Percentiles rank a stretch among this genome's conserved stretches.
These are phyloP conservation scores for Hoplias malabaricus DNA, from an alignment of 2,113 vertebrate genomes.

Conservation along the genomic window DNA sequence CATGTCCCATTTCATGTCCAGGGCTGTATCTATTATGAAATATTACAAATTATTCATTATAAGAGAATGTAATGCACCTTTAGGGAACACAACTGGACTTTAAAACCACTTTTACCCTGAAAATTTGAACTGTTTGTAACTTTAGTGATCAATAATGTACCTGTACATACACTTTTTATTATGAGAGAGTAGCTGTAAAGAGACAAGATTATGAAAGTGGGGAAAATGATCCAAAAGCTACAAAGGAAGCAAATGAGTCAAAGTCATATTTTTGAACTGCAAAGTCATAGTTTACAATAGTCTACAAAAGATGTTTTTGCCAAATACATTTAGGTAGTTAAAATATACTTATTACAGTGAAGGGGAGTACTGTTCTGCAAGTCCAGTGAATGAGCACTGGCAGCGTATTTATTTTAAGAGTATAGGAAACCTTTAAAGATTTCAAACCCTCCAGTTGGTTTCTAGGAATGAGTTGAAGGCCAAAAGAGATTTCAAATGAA, in stretches of 20 bases:
- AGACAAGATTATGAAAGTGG: slow-evolving; percentile 56
- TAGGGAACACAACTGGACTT: no score
- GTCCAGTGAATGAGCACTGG: slow-evolving; percentile 62
- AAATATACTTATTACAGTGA: slow-evolving; percentile 63
- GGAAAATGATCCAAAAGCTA: slow-evolving; percentile 40
- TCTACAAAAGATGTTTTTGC: slow-evolving; percentile 52
- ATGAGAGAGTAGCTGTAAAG: slow-evolving; percentile 61
- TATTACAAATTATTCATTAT: no score
- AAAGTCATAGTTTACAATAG: not conserved
- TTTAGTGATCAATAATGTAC: no score
- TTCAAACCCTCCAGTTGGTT: slow-evolving; percentile 69
- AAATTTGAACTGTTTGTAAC: not conserved
- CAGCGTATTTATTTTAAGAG: slow-evolving; percentile 61
- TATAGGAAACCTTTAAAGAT: slow-evolving; percentile 54
- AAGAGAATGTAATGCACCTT: no score
- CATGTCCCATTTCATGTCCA: no score
- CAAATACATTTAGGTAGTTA: slow-evolving; percentile 58
- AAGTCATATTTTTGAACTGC: not conserved
- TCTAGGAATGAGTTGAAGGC: slow-evolving; percentile 42
- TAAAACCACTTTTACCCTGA: no score
- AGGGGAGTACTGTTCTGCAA: slow-evolving; percentile 64
- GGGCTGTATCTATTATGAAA: no score
- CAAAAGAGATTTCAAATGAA: not conserved
- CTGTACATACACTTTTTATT: not conserved
- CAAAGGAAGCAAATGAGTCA: slow-evolving; percentile 57